Conservation (phyloP, 2,113 vertebrate genomes). For the Hemichromis elongatus region DNA sequence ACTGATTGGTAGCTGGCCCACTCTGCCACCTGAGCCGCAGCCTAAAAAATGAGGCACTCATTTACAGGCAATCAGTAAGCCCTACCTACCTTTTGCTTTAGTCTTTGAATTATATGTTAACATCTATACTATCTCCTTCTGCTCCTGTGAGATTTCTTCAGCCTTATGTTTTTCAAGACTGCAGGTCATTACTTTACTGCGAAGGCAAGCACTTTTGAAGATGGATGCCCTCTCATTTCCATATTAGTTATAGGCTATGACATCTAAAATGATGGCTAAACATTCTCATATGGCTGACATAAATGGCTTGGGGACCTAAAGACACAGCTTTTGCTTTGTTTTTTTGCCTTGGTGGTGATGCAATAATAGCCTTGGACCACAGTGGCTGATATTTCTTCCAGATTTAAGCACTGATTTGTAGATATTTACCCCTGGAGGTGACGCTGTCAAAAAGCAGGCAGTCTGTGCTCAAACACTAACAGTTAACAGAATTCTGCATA, state of each 20-base stretch:
- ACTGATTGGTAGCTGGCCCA: background rate
- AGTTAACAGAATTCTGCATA: background rate
- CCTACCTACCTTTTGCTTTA: background rate
- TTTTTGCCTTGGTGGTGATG: conserved; percentile 3
- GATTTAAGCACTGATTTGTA: conserved; percentile 34
- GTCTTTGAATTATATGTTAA: conserved; percentile 1
- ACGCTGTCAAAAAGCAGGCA: background rate
- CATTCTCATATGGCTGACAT: conserved; percentile 46
- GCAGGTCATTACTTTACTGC: conserved; percentile 17
- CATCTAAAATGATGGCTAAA: conserved; percentile 33
- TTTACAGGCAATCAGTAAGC: background rate
- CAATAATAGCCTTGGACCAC: conserved; percentile 32
- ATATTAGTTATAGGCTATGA: conserved; percentile 27
- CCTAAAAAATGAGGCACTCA: background rate
- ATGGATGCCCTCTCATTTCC: conserved; percentile 13
- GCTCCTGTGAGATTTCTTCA: background rate
- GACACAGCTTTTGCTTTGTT: conserved; percentile 9
- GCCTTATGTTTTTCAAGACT: conserved; percentile 12
- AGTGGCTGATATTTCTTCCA: conserved; percentile 2
- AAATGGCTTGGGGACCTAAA: conserved; percentile 19
- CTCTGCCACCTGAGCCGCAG: background rate
- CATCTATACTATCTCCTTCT: background rate
- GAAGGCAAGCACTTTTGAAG: background rate
- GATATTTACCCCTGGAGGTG: conserved; percentile 31
- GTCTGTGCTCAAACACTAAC: background rate